phyloP scores from a whole-genome alignment of 1,140 invertebrate species.

The Plutomurus gul region DNA sequence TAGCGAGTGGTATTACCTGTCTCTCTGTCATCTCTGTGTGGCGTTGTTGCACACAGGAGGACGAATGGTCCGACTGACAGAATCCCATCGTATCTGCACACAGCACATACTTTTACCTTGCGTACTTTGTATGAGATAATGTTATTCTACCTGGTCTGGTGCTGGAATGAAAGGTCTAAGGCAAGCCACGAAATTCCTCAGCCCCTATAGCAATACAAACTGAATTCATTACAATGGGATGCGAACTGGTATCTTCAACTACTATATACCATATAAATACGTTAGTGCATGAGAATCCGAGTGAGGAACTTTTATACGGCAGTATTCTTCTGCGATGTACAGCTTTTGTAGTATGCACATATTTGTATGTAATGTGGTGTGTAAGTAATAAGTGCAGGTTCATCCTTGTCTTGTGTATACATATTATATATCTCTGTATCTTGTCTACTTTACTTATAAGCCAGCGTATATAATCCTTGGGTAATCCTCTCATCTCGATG shows the following conservation, averaged over 20 bases:
- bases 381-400: too few species aligned
- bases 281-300: too few species aligned
- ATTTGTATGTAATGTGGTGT: too few species aligned
- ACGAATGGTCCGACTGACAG: too few species aligned
- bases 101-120: not conserved
- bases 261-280: not conserved
- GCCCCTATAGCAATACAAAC: not conserved
- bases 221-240: too few species aligned
- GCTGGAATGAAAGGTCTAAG: not conserved
- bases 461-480: not conserved
- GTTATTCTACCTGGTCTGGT: not conserved
- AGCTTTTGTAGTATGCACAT: too few species aligned
- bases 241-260: not conserved
- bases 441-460: too few species aligned
- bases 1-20: not conserved
- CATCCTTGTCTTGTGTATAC: too few species aligned
- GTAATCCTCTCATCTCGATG: conserved; percentile 11
- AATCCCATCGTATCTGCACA: not conserved
- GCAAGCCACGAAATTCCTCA: not conserved
- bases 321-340: too few species aligned
- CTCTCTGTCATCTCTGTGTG: not conserved
- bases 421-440: too few species aligned
- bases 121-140: not conserved
- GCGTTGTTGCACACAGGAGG: too few species aligned
- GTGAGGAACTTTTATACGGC: too few species aligned